Conservation (phyloP, 1,140 invertebrate species). For the Micrasema longulum region DNA sequence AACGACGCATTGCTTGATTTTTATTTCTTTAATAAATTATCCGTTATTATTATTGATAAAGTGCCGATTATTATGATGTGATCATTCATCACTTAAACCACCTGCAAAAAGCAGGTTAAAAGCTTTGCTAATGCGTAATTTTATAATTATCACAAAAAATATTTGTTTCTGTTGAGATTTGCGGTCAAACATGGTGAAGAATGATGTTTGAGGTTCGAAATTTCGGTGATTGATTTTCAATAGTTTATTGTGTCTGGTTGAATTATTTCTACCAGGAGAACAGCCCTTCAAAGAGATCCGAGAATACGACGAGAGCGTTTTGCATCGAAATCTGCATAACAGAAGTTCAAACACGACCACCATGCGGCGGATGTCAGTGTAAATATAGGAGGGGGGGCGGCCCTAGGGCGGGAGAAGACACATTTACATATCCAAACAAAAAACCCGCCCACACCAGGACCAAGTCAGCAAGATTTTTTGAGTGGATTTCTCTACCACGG, state of each 20-base stretch:
- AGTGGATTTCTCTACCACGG: constrained; percentile 55
- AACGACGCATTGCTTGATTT: too few relatives aligned
- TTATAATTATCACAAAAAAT: too few relatives aligned
- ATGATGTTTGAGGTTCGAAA: too few relatives aligned
- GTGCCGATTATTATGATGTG: too few relatives aligned
- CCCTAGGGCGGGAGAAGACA: constrained; percentile 10
- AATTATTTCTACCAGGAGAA: neutral
- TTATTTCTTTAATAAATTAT: too few relatives aligned
- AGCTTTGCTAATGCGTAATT: too few relatives aligned
- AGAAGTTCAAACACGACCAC: constrained; percentile 44
- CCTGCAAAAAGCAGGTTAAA: too few relatives aligned
- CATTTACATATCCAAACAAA: constrained; percentile 62
- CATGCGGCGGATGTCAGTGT: constrained; percentile 47
- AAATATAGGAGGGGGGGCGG: constrained; percentile 33
- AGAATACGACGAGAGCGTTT: constrained; percentile 30
- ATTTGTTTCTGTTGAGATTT: too few relatives aligned
- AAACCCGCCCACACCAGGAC: constrained; percentile 54
- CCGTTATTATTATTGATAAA: too few relatives aligned
- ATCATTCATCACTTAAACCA: too few relatives aligned
- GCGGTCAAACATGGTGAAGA: too few relatives aligned
- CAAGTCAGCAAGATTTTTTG: constrained; percentile 61
- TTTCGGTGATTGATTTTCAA: too few relatives aligned
- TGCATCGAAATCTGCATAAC: constrained; percentile 44
- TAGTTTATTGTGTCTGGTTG: neutral
- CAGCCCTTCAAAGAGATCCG: neutral